Base-by-base conservation (phyloP, 2,888 invertebrate species). In the Drosophila seclusa region DNA sequence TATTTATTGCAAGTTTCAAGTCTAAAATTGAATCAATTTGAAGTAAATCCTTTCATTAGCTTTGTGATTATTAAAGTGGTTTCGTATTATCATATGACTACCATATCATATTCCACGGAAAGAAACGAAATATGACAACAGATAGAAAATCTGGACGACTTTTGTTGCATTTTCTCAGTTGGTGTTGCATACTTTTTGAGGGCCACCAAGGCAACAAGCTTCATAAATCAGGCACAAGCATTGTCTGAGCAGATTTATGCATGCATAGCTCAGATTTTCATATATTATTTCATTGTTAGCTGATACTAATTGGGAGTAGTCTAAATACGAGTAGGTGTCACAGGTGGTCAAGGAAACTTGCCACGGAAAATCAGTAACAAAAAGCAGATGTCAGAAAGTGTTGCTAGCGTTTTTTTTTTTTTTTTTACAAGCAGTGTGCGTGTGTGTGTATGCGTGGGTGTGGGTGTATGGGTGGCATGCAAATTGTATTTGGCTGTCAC, bases 381-480 rank as follows among this genome's bases (percentile, higher is more conserved):
- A 63, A 53, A 42, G 45, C 31, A 71, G 52, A 59, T 68, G 73
- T 65, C 73, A 64, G 62, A 68, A 64, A 76, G 53, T 67, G 52
- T 65, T 57, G 57, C 60, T 29, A 55, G 34, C 24, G 7, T 1
- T 21, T 45, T 45, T 24, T 45, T 45, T 24, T 24, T 45, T 40
- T 40, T 13, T 53, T 55, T 40, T 36, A 36, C 16, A 40, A 32
- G 32, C 18, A 54, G 27, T 24, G 10, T 31, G 6, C 0, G n/a
- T 45, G 18, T 21, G 11, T 42, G 4, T 21, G 31, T 53, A 31
- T 24, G 13, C 21, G 38, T 24, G 13, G 27, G 11, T 31, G 32
- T 32, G 27, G 34, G 42, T 48, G 32, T 48, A 48, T 59, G 60
- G 53, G 57, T 61, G 54, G 54, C 29, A 27, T 55, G 40, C 48